Base-by-base conservation (phyloP, 2,888 invertebrate genomes). In the Orthosia incerta region DNA sequence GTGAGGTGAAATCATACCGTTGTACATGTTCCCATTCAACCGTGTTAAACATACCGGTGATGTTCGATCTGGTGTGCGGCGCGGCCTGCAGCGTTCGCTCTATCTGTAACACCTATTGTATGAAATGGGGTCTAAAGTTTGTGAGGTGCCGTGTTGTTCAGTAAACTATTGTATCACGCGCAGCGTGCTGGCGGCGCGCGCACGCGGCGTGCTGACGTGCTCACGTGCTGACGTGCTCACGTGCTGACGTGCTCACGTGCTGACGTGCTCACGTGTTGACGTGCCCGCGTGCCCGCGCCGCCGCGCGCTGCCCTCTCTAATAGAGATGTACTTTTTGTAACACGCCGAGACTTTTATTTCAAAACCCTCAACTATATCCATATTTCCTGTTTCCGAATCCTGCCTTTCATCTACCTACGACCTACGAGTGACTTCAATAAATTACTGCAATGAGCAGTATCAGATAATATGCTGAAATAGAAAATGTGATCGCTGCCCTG, bases 281-380 rank as follows among this genome's bases (percentile, higher is more conserved):
- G 45, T 20, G 11, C 56, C 23, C 60, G 62, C 70, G 63, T 57
- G 73, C 53, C 9, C 63, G 65, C 64, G 67, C 65, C 65, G 76
- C 72, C 67, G 65, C 71, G 50, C 61, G 60, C 88, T 86, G 87
- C 89, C 87, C 87, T 91, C 92, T 92, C 76, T 89, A 93, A 93
- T 93, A 93, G 92, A 94, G 91, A 94, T 89, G 91, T 93, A 94
- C 93, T 92, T 94, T 94, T 94, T 93, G 90, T 93, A 94, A 93
- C 92, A 93, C 77, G 64, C 72, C 62, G 53, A 61, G 88, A 70
- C 88, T 94, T 94, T 94, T 82, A 86, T 86, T 86, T 87, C 23
- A 1, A 53, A 59, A 50, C 20, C 71, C 69, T 50, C 18, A 39
- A 39, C n/a, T 26, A 45, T 31, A 31, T 26, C 57, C 60, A 12